Conservation (phyloP, 2,797 vertebrate species). For the Hypotaenidia okinawae region DNA sequence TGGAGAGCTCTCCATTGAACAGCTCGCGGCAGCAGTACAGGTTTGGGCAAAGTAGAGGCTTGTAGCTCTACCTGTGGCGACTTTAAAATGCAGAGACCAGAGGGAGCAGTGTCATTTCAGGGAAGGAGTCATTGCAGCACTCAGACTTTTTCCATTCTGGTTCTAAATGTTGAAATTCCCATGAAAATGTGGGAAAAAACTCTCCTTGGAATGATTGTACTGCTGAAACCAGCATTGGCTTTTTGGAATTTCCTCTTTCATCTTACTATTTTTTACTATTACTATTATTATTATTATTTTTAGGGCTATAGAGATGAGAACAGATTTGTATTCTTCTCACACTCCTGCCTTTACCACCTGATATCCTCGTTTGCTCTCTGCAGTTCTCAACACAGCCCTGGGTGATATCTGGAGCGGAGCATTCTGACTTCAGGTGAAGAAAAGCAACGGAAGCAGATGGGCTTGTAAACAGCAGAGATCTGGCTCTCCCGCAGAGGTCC, state of each 20-base stretch:
- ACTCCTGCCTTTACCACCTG: conserved; percentile 18
- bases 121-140: background rate
- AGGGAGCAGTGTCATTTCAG: background rate
- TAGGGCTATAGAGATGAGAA: conserved; percentile 17
- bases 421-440: background rate
- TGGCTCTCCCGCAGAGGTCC: background rate
- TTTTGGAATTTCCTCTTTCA: background rate
- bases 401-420: background rate
- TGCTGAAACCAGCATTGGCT: background rate
- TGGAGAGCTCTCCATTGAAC: background rate
- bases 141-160: background rate
- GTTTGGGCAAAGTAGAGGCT: conserved; percentile 10
- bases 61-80: background rate
- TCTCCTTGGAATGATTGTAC: background rate
- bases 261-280: background rate
- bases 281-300: background rate
- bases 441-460: conserved; percentile 46
- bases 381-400: background rate
- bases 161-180: background rate
- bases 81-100: background rate
- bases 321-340: conserved; percentile 27
- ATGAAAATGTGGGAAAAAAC: background rate
- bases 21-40: background rate
- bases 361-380: background rate
- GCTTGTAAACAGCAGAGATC: conserved; percentile 32